Evolutionary conservation across 2,888 invertebrate species (phyloP).

Genomic region (Sarcophaga carnaria): DNA sequence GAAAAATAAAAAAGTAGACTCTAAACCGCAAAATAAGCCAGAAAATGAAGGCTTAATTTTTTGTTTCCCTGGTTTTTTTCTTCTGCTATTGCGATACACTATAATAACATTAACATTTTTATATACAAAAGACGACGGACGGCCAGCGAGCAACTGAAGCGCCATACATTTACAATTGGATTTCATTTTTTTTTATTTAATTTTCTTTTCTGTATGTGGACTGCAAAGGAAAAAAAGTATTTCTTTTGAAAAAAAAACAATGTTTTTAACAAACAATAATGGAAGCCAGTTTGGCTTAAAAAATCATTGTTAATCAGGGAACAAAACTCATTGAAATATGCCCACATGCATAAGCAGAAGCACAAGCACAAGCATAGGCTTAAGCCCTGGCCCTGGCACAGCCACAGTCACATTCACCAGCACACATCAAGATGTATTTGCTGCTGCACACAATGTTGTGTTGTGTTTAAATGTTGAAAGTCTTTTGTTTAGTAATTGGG

Average conservation of each 20-base stretch:
- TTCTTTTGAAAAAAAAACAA: background rate
- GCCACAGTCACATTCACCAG: no score
- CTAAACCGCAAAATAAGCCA: conserved; percentile 54
- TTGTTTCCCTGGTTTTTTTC: background rate
- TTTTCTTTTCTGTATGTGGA: background rate
- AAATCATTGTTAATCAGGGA: conserved; percentile 62
- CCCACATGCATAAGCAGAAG: background rate
- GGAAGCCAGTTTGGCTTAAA: conserved; percentile 31
- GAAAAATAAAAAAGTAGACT: conserved; percentile 4
- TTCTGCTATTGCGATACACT: background rate
- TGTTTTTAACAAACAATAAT: conserved; percentile 33
- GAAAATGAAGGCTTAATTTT: conserved; percentile 61
- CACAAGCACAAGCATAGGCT: background rate
- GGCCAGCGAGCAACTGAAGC: conserved; percentile 16
- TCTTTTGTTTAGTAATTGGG: conserved; percentile 68
- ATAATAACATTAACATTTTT: conserved; percentile 41
- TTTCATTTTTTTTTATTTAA: background rate
- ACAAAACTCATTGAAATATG: conserved; percentile 21
- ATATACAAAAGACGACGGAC: conserved; percentile 9
- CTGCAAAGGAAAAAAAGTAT: background rate
- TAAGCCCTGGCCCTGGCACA: no score
- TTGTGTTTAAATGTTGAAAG: conserved; percentile 41
- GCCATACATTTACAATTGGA: conserved; percentile 40
- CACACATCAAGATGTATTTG: no score
- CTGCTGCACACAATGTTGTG: conserved; percentile 23